Evolutionary conservation across 2,113 vertebrate species (phyloP), one percentile per base, ranked within the genome.

Genomic region (Dendropsophus ebraccatus): DNA sequence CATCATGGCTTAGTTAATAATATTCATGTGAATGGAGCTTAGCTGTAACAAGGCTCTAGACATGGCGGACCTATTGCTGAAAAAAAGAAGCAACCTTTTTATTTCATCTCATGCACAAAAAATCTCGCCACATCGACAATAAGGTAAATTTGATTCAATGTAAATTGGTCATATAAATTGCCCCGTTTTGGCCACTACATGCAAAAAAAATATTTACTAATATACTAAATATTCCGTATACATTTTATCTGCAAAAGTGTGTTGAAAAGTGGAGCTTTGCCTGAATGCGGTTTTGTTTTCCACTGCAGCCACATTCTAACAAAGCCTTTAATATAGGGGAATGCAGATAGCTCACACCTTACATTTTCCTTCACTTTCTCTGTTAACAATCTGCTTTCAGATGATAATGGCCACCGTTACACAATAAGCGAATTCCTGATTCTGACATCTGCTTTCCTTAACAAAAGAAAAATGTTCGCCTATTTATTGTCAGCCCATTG

Each of bases 311-410:
- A 52, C 2, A 37, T 19, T 35, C 1, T 37, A 32, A 23, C 50
- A 74, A 32, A 56, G 14, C 30, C 50, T 78, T 56, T 75, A 49
- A 75, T 28, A 49, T 56, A 12, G 35, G 17, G 49, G 50, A 56
- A 78, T 78, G 50, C 30, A 37, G 21, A 30, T 13, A 35, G 56
- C 76, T n/a, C 49, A 58, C 30, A 78, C 76, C 76, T 78, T 58
- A 13, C 54, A 78, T 58, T 78, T 78, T 56, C 17, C 50, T 78
- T 78, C 75, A 56, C 50, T 56, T n/a, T 23, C 17, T 37, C 32
- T 78, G 50, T 78, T 78, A 78, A 58, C 75, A 78, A 56, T 78
- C 19, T 74, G 41, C 72, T 74, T 74, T 74, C 8, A 74, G 4
- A 75, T 75, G 73, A 50, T 75, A 75, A 75, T 75, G 6, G 23